Evolutionary conservation across 2,113 vertebrate genomes (phyloP).

Genomic region (Anthoscopus minutus): DNA sequence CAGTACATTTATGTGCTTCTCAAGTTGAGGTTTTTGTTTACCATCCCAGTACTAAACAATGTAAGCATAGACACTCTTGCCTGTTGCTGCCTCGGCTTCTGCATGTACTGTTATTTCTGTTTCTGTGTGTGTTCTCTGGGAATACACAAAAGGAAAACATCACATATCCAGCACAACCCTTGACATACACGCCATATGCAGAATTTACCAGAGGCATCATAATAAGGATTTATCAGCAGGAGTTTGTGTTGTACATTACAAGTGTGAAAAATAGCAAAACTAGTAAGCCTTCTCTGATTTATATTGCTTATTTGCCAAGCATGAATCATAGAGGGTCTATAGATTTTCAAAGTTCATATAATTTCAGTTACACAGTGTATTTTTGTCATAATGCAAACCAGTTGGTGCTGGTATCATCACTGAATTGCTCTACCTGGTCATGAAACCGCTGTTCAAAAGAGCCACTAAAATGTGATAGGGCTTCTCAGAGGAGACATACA

Average conservation of each 20-base stretch:
- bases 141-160: background rate
- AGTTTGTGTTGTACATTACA: background rate
- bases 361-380: background rate
- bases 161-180: background rate
- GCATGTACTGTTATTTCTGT: background rate
- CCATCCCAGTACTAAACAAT: background rate
- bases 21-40: background rate
- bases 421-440: background rate
- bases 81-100: background rate
- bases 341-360: background rate
- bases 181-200: background rate
- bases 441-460: background rate
- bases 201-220: background rate
- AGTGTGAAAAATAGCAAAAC: background rate
- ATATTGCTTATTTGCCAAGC: background rate
- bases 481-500: background rate
- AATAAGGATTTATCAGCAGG: background rate
- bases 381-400: accelerated
- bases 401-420: background rate
- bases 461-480: background rate
- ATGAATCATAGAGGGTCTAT: background rate
- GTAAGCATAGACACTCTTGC: background rate
- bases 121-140: background rate
- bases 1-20: background rate
- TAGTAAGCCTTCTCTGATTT: background rate